Evolutionary conservation across 2,888 invertebrate species (phyloP), one percentile per base, ranked within the genome.

Genomic region (Cerastis rubricosa): DNA sequence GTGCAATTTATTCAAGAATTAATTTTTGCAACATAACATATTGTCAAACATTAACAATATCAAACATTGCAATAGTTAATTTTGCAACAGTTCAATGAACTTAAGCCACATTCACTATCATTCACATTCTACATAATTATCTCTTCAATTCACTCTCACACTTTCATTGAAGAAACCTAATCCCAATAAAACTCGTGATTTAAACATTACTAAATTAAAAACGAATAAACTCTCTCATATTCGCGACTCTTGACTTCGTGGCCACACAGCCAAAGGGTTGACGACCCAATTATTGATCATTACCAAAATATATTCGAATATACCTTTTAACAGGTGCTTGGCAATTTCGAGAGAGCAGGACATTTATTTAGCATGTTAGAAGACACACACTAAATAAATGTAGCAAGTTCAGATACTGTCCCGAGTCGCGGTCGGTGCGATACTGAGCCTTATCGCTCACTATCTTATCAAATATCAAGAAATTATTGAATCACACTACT

Each of bases 321-420:
- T 91, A 95, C 95, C 95, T 95, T 93, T 92, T 81, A 95, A 88
- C 89, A 90, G 80, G 80, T 80, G 93, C 88, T 93, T 94, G 84
- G 93, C 92, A 74, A 94, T 87, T 76, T 92, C 90, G 78, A 93
- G 83, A 66, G 94, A 90, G 91, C 95, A 96, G 92, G 95, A 95
- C 95, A 94, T 95, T 89, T 79, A 79, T 68, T 79, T 49, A 87
- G 91, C 74, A 84, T 88, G 73, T 81, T 92, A 87, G 7, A 61
- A 19, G 19, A 19, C 61, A 61, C 61, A 61, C 9, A 61, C 61
- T 61, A 61, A 61, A 61, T 61, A 61, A 61, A 61, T 61, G 61
- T 91, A 89, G 66, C 75, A 67, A 75, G 66, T 74, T 63, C 12
- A 78, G 74, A 73, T 72, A 84, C 81, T 74, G 69, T 74, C 14